phyloP scores from a whole-genome alignment of 2,797 vertebrate species.

The Champsocephalus esox region DNA sequence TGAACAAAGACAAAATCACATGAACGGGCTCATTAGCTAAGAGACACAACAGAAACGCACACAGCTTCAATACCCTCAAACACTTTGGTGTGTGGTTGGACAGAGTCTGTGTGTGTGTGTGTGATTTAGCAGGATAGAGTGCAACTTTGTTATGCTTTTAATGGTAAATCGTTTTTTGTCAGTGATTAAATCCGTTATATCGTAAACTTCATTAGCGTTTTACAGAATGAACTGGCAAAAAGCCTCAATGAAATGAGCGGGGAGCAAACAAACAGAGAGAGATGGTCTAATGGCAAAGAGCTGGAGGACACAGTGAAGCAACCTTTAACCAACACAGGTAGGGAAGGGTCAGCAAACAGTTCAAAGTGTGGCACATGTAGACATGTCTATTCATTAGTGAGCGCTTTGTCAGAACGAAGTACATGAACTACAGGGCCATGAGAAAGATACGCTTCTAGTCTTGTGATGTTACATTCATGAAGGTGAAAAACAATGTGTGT shows the following conservation, averaged over 20 bases:
- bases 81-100: no score
- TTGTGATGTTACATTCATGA: no score
- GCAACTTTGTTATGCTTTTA: no score
- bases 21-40: no score
- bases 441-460: no score
- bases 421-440: background rate
- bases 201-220: constrained; percentile 49
- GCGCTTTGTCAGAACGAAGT: background rate
- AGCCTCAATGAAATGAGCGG: constrained; percentile 30
- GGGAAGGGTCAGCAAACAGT: background rate
- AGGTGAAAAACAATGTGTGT: no score
- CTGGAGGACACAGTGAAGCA: constrained; percentile 5
- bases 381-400: constrained; percentile 5
- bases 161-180: no score
- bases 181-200: constrained; percentile 1
- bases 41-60: no score
- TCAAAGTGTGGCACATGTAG: constrained; percentile 3
- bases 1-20: no score
- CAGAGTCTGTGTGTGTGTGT: no score
- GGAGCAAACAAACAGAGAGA: constrained; percentile 25
- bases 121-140: no score
- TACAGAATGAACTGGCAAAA: constrained; percentile 40
- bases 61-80: no score
- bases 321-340: constrained; percentile 9
- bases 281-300: background rate